Base-by-base conservation (phyloP, 1,140 invertebrate species). In the Coptotermes formosanus region DNA sequence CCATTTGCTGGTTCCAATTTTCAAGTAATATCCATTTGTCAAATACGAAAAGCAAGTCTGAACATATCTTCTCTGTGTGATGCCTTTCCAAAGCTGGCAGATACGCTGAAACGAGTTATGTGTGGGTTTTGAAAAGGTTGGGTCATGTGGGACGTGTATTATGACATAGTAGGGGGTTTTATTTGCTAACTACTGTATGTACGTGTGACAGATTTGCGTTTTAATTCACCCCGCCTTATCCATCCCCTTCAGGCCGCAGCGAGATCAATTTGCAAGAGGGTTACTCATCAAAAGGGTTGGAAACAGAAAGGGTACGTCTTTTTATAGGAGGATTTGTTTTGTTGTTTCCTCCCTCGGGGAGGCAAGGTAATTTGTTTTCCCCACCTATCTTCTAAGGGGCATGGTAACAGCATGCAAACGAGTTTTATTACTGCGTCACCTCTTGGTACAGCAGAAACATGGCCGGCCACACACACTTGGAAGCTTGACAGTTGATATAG, bases 191-290 rank as follows among this genome's bases (percentile, higher is more conserved):
- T 55, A 55, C 52, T 75, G 64, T 75, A n/a, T 75, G 64, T 30
- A 75, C 14, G 64, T 75, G n/a, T 7, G 64, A 75, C 64, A 75
- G 64, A 75, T 75, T 75, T 75, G 64, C 64, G 64, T 30, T 75
- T 75, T 75, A 75, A 75, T 75, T 75, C 64, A n/a, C 25, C 25
- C 25, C 64, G 9, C 25, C 64, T 30, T 30, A 75, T 75, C 25
- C 64, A 75, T n/a, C 64, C 64, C 64, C n/a, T 75, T 75, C 14
- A 8, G 64, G 64, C 64, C 64, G 64, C 64, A 75, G n/a, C 64
- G 64, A 75, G 64, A n/a, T 75, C n/a, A 75, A 75, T 75, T 75
- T 75, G 64, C 64, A 75, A 75, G 64, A 75, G 64, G 64, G 64
- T 75, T 30, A 25, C n/a, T 30, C 64, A 30, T 75, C 64, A 75